phyloP scores from a whole-genome alignment of 2,888 invertebrate genomes.

The Cactoblastis cactorum region DNA sequence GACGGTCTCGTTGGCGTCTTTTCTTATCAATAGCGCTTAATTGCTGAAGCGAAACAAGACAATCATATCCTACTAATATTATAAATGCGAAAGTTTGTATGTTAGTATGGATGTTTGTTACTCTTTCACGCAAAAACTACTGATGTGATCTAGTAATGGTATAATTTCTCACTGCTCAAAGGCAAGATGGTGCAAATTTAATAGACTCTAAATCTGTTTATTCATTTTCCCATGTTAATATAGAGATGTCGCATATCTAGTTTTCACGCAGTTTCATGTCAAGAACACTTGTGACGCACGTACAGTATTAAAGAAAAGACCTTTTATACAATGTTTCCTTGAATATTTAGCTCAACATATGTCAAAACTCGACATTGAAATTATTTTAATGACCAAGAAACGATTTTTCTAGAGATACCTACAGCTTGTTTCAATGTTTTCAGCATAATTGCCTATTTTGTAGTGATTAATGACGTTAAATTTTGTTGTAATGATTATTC shows the following conservation, averaged over 20 bases:
- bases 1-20: too few relatives aligned
- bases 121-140: too few relatives aligned
- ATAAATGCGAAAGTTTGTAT: too few relatives aligned
- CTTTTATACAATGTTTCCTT: conserved; percentile 29
- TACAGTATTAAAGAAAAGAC: too few relatives aligned
- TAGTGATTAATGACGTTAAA: neutral
- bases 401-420: neutral
- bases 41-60: too few relatives aligned
- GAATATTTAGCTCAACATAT: conserved; percentile 15
- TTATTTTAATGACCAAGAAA: neutral
- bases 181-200: neutral
- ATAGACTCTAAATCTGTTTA: conserved; percentile 8
- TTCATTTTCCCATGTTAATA: conserved; percentile 2
- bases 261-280: conserved; percentile 34
- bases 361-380: neutral
- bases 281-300: conserved; percentile 50
- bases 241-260: conserved; percentile 1
- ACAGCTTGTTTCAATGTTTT: neutral
- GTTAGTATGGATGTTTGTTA: too few relatives aligned
- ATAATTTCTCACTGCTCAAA: neutral
- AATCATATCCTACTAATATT: too few relatives aligned
- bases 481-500: too few relatives aligned
- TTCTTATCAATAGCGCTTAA: too few relatives aligned
- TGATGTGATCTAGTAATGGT: too few relatives aligned
- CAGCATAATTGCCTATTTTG: neutral